phyloP scores from a whole-genome alignment of 2,797 vertebrate genomes.

The Columba guinea region DNA sequence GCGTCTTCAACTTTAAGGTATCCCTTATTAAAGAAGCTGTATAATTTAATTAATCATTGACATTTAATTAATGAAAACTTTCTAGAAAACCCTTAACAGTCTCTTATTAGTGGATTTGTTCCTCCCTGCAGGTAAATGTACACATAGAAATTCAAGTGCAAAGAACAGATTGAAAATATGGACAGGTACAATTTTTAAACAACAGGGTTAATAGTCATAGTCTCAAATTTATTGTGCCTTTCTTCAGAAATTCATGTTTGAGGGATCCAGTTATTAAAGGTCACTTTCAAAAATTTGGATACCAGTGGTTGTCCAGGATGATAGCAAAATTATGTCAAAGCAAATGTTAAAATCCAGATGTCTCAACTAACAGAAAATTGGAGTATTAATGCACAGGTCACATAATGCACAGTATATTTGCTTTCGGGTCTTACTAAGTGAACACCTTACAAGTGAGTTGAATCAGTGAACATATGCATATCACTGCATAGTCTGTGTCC shows the following conservation, averaged over 20 bases:
- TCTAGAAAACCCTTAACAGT: not conserved
- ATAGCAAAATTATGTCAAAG: not conserved
- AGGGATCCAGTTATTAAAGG: not conserved
- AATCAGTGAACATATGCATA: not conserved
- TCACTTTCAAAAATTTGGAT: not conserved
- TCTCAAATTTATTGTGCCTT: not conserved
- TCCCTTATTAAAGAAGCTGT: not conserved
- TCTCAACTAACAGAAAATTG: not conserved
- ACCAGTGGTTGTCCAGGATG: not conserved
- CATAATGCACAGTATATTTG: not conserved
- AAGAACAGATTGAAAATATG: not conserved
- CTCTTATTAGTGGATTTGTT: not conserved
- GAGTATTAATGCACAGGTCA: not conserved
- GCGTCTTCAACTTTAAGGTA: not conserved
- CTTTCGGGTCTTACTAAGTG: not conserved
- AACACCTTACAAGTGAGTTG: not conserved
- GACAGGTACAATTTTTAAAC: not conserved
- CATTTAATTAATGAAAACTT: not conserved
- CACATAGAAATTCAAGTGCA: not conserved
- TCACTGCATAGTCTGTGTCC: not conserved
- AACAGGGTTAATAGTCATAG: not conserved
- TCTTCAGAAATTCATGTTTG: not conserved
- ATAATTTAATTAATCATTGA: not conserved
- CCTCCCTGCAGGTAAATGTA: not conserved
- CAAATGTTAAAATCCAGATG: not conserved